Evolutionary conservation across 2,113 vertebrate genomes (phyloP).

Genomic region (Nansenia antarctica): DNA sequence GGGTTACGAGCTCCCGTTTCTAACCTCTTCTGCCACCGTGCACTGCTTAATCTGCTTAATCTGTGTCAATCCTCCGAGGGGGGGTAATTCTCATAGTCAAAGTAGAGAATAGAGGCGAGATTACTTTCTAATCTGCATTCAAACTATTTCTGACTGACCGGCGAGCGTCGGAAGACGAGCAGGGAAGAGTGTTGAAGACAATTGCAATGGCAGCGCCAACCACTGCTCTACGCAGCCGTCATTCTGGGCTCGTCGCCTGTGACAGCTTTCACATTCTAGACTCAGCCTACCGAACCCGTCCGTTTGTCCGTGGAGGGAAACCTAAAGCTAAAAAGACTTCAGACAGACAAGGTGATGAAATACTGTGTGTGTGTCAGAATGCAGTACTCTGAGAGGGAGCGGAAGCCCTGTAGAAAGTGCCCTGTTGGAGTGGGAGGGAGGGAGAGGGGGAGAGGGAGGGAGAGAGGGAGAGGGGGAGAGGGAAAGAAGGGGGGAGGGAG

Average conservation of each 20-base stretch:
- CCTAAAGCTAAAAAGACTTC: background rate
- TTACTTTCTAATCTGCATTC: slow-evolving; percentile 55
- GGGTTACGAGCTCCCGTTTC: slow-evolving; percentile 33
- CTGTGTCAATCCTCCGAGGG: slow-evolving; percentile 46
- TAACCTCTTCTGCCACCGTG: slow-evolving; percentile 11
- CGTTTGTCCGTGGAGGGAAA: background rate
- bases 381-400: no score
- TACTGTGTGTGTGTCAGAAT: background rate
- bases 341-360: background rate
- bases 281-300: no score
- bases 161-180: no score
- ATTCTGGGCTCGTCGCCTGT: no score
- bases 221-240: no score
- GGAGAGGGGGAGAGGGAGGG: slow-evolving; percentile 47
- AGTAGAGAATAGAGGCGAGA: slow-evolving; percentile 51
- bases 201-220: no score
- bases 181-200: no score
- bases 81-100: slow-evolving; percentile 50
- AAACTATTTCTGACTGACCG: slow-evolving; percentile 10
- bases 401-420: background rate
- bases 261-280: no score
- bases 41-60: slow-evolving; percentile 56
- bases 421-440: background rate
- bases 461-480: slow-evolving; percentile 63
- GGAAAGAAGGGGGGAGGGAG: no score